Evolutionary conservation across 2,888 invertebrate genomes (phyloP).

Genomic region (Oscheius onirici): DNA sequence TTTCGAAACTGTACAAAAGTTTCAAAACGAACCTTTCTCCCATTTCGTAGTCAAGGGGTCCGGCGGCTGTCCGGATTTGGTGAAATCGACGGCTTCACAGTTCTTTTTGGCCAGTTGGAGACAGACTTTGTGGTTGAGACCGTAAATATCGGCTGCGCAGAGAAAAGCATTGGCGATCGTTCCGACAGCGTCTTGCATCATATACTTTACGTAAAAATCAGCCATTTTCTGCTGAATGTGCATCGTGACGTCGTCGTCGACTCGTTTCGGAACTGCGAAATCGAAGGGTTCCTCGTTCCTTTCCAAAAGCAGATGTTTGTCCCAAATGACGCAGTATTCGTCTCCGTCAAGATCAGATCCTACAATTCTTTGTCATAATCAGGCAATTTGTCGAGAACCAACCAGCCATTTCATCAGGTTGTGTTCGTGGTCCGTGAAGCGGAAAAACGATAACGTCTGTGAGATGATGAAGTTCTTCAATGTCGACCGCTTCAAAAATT

Average conservation of each 20-base stretch:
- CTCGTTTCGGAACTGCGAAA: conserved; percentile 50
- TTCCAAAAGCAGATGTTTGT: conserved; percentile 67
- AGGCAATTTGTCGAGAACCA: neutral
- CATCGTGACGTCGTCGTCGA: neutral
- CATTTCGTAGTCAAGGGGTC: conserved; percentile 40
- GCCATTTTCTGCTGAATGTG: conserved; percentile 55
- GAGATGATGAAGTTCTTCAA: conserved; percentile 60
- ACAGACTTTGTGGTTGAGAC: conserved; percentile 61
- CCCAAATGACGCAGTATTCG: conserved; percentile 72
- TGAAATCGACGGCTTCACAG: conserved; percentile 70
- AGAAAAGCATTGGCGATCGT: conserved; percentile 71
- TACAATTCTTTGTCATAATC: too few species aligned
- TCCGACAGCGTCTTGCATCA: conserved; percentile 71
- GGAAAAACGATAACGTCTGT: conserved; percentile 73
- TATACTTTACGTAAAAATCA: conserved; percentile 71
- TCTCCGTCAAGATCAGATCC: conserved; percentile 73
- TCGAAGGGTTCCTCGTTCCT: conserved; percentile 61
- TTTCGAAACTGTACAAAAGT: too few species aligned
- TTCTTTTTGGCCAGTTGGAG: conserved; percentile 65
- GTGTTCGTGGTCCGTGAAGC: conserved; percentile 71
- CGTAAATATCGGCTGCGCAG: conserved; percentile 70
- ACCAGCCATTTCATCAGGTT: conserved; percentile 73
- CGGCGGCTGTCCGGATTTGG: conserved; percentile 51
- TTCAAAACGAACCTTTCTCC: conserved; percentile 23
- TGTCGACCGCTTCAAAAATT: conserved; percentile 63